Percentiles rank a stretch among this genome's conserved stretches.
These are phyloP conservation scores for Bombyx huttoni DNA, from an alignment of 2,888 invertebrate genomes.

Conservation along the genomic window DNA sequence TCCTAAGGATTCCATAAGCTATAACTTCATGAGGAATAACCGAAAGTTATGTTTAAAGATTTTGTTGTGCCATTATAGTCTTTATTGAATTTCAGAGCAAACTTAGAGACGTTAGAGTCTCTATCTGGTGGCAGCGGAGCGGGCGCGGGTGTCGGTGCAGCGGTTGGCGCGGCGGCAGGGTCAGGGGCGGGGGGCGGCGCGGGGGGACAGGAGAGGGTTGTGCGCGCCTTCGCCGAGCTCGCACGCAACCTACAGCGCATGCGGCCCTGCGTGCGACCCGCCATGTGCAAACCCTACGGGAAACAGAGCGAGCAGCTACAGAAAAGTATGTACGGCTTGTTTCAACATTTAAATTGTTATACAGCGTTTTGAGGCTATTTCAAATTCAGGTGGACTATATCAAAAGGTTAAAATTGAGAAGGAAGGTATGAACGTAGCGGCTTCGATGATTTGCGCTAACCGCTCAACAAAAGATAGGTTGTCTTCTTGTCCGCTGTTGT, in stretches of 20 bases:
- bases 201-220: slow-evolving; percentile 86
- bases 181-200: slow-evolving; percentile 59
- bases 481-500: too few species aligned
- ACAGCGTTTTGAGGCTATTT: too few species aligned
- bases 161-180: slow-evolving; percentile 58
- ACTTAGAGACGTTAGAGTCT: slow-evolving; percentile 80
- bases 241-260: slow-evolving; percentile 91
- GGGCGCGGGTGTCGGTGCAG: slow-evolving; percentile 77
- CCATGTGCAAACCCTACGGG: slow-evolving; percentile 93
- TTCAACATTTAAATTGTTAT: neutral
- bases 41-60: neutral
- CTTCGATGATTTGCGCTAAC: neutral
- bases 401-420: too few species aligned
- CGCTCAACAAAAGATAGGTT: neutral
- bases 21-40: too few species aligned
- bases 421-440: neutral
- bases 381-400: too few species aligned
- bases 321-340: slow-evolving; percentile 74
- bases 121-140: slow-evolving; percentile 60
- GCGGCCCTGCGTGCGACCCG: slow-evolving; percentile 89
- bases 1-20: too few species aligned
- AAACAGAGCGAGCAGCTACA: slow-evolving; percentile 91
- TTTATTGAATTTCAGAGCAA: slow-evolving; percentile 58
- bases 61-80: neutral
- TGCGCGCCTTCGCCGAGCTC: slow-evolving; percentile 86